Conservation (phyloP, 2,888 invertebrate species). For the Linnaemya tessellans region DNA sequence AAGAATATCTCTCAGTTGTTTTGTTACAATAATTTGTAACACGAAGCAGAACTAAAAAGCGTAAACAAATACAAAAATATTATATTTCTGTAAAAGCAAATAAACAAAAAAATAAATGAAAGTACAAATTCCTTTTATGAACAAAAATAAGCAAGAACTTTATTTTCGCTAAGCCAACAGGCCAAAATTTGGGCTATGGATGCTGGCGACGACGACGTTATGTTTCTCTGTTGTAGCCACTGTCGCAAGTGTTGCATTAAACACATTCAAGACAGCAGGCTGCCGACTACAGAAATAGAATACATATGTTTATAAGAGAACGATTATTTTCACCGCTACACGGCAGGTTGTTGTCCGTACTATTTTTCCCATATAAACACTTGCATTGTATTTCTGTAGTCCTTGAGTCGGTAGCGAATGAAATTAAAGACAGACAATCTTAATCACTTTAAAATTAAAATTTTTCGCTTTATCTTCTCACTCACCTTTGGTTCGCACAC, state of each 20-base stretch:
- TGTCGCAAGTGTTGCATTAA: slow-evolving; percentile 9
- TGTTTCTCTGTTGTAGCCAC: slow-evolving; percentile 28
- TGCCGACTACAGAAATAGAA: too few species aligned
- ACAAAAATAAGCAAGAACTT: neutral
- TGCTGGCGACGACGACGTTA: slow-evolving; percentile 36
- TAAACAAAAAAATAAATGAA: slow-evolving; percentile 3
- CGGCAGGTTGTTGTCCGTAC: too few species aligned
- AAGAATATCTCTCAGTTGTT: slow-evolving; percentile 18
- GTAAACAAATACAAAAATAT: neutral
- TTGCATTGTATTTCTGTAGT: too few species aligned
- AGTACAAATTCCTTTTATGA: neutral
- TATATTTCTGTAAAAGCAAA: slow-evolving; percentile 5
- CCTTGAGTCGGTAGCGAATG: too few species aligned
- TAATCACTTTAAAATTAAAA: slow-evolving; percentile 66
- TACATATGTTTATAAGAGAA: too few species aligned
- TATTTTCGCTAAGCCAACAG: slow-evolving; percentile 46
- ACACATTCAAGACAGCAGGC: too few species aligned
- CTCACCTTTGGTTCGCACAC: slow-evolving; percentile 83
- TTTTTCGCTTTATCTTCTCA: neutral
- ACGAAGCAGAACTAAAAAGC: slow-evolving; percentile 32
- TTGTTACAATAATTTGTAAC: slow-evolving; percentile 39
- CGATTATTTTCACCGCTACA: too few species aligned
- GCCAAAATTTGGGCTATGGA: slow-evolving; percentile 32
- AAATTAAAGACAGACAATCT: slow-evolving; percentile 25
- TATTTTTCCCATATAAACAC: too few species aligned